Conservation (phyloP, 2,113 vertebrate genomes). For the Puffinus mauretanicus region DNA sequence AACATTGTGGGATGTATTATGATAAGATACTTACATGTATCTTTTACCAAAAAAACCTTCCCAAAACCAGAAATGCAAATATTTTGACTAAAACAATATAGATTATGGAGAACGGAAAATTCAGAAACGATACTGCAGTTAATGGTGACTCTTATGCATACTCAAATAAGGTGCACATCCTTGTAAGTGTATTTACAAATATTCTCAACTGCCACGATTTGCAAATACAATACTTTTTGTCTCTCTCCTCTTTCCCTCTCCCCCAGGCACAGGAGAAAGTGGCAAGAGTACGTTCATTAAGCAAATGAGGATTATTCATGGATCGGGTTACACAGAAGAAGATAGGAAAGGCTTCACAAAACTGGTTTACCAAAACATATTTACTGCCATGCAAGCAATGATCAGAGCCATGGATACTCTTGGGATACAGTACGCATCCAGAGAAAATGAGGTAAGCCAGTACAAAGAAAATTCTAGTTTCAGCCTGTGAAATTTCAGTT, state of each 20-base stretch:
- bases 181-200: not conserved
- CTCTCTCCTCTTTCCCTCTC: not conserved
- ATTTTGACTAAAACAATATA: not conserved
- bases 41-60: not conserved
- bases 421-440: slow-evolving; percentile 72
- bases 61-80: not conserved
- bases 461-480: not conserved
- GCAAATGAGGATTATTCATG: slow-evolving; percentile 93
- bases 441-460: slow-evolving; percentile 79
- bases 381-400: slow-evolving; percentile 88
- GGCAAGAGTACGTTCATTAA: slow-evolving; percentile 93
- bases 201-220: not conserved
- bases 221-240: not conserved
- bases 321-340: slow-evolving; percentile 87
- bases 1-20: not conserved
- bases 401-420: slow-evolving; percentile 84
- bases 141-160: not conserved
- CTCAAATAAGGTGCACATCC: not conserved
- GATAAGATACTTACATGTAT: not conserved
- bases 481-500: not conserved
- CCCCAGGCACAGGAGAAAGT: slow-evolving; percentile 86
- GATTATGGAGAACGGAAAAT: not conserved
- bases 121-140: not conserved
- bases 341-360: slow-evolving; percentile 85
- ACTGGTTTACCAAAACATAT: slow-evolving; percentile 88